Evolutionary conservation across 2,888 invertebrate species (phyloP), one percentile per base, ranked within the genome.

Genomic region (Sturmia bella): DNA sequence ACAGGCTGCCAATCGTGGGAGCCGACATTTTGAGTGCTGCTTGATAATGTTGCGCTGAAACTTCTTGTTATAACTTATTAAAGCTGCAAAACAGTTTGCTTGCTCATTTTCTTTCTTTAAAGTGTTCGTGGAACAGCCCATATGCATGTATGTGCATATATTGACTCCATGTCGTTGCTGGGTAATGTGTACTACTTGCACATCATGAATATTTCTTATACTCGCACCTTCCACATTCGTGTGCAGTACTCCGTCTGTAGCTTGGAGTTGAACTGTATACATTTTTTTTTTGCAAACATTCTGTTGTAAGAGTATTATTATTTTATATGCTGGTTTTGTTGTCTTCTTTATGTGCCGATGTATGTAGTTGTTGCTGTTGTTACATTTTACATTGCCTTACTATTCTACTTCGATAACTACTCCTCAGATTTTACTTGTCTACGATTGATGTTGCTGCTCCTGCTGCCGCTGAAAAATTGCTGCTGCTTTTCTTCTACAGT

Each of bases 331-430:
- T 64, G 43, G 3, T 70, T 27, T 61, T 61, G 72, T 61, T 61
- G 59, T 61, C 76, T 72, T 56, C 24, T 52, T 68, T 41, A 19
- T 43, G 15, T 64, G 24, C 15, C 37, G 54, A 12, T 43, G 24
- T 21, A 32, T 32, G 54, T 17, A 24, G 57, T 48, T 50, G 48
- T 50, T 57, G 56, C 19, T 43, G 15, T 54, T 32, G 37, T 64
- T 66, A 39, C 56, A 56, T 63, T 73, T 63, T 79, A 69, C 68
- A 80, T 69, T 68, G 74, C 79, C 61, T 73, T 80, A 80, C 79
- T 74, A 80, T 80, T 69, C 74, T 73, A 80, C 74, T 74, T 80
- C 79, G 74, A 80, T 80, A 69, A 56, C 64, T 74, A 56, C 59
- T 73, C 57, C 66, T 73, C 73, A 68, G 66, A 45, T 59, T 73